Evolutionary conservation across 1,140 invertebrate species (phyloP).

Genomic region (Drosophila sp.): DNA sequence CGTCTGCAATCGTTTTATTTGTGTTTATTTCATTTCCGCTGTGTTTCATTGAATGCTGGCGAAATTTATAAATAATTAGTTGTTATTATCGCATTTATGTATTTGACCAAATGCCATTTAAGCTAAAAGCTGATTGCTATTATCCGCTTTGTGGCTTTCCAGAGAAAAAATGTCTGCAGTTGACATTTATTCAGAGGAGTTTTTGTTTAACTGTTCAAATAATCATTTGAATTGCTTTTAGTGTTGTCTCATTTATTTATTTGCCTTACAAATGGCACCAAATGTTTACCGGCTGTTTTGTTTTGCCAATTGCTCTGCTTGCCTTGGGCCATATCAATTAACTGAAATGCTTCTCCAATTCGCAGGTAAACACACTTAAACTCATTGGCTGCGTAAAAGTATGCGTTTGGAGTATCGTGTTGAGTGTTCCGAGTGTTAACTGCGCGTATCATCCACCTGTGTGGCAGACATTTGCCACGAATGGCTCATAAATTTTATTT

Average conservation of each 20-base stretch:
- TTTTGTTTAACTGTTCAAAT: background rate
- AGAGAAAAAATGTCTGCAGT: conserved; percentile 6
- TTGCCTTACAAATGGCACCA: conserved; percentile 9
- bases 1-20: conserved; percentile 30
- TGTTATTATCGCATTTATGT: conserved; percentile 54
- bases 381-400: conserved; percentile 41
- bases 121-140: conserved; percentile 13
- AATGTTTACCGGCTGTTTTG: conserved; percentile 33
- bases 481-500: conserved; percentile 75
- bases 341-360: conserved; percentile 47
- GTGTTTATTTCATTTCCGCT: conserved; percentile 39
- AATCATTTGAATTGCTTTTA: conserved; percentile 15
- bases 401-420: conserved; percentile 41
- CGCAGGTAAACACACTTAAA: background rate
- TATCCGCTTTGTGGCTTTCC: background rate
- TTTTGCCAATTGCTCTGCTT: conserved; percentile 12
- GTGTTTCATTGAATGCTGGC: conserved; percentile 41
- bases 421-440: conserved; percentile 16
- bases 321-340: conserved; percentile 69
- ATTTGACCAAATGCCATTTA: conserved; percentile 4
- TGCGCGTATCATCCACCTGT: conserved; percentile 50
- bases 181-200: conserved; percentile 42
- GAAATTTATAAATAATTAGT: conserved; percentile 66
- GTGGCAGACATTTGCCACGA: conserved; percentile 56
- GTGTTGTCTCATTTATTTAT: conserved; percentile 36